Evolutionary conservation across 2,888 invertebrate species (phyloP).

Genomic region (Cryptocephalus moraei): DNA sequence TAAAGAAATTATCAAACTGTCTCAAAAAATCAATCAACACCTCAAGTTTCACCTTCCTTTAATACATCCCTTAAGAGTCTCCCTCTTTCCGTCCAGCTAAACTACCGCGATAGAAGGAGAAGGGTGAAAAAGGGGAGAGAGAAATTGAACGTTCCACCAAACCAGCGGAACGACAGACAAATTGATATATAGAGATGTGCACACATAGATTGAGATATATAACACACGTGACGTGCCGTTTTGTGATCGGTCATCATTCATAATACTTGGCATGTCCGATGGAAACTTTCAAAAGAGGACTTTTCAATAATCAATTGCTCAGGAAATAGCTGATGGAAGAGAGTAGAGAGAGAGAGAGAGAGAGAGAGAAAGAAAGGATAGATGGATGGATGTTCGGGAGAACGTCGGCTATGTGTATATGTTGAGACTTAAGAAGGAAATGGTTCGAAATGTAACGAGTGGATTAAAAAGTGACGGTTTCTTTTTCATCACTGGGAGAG

Average conservation of each 20-base stretch:
- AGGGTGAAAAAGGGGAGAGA: slow-evolving; percentile 18
- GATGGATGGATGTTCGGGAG: too few relatives aligned
- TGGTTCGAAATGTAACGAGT: too few relatives aligned
- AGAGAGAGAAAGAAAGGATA: too few relatives aligned
- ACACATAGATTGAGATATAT: slow-evolving; percentile 35
- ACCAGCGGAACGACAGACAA: slow-evolving; percentile 30
- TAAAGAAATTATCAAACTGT: too few relatives aligned
- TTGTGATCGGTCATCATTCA: slow-evolving; percentile 32
- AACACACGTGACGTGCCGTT: slow-evolving; percentile 24
- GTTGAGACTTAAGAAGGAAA: too few relatives aligned
- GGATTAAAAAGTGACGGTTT: too few relatives aligned
- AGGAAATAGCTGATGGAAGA: neutral
- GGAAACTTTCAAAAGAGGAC: slow-evolving; percentile 20
- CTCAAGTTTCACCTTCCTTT: too few relatives aligned
- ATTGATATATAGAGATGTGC: slow-evolving; percentile 32
- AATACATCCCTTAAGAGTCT: too few relatives aligned
- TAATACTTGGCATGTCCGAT: slow-evolving; percentile 25
- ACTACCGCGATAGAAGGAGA: neutral
- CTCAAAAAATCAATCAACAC: too few relatives aligned
- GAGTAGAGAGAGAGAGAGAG: neutral
- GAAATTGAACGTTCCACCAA: slow-evolving; percentile 25
- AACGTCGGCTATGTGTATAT: too few relatives aligned
- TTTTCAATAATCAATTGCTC: slow-evolving; percentile 19
- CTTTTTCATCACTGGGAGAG: too few relatives aligned
- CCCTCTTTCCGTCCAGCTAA: too few relatives aligned